phyloP scores from a whole-genome alignment of 2,888 invertebrate genomes.

The Drosophila macrospina region DNA sequence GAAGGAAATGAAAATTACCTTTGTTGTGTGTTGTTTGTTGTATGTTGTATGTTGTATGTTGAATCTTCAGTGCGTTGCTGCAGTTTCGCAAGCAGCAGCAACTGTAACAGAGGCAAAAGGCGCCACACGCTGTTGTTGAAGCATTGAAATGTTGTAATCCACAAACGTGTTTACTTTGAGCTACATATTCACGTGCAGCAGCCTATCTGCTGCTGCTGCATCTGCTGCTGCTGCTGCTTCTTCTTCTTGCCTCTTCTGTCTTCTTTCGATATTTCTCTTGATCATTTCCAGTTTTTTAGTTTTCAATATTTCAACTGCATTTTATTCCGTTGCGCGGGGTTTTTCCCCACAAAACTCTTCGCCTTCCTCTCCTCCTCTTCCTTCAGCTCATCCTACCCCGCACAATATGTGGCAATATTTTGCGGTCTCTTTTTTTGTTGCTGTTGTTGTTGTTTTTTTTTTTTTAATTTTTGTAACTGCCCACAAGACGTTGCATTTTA shows the following conservation, averaged over 20 bases:
- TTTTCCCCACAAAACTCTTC: conserved; percentile 35
- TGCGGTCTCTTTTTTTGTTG: conserved; percentile 32
- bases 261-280: conserved; percentile 1
- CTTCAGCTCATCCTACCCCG: not conserved
- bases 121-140: conserved; percentile 33
- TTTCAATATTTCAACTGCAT: conserved; percentile 49
- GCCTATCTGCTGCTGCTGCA: conserved; percentile 6
- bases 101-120: not conserved
- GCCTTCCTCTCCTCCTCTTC: not conserved
- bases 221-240: not conserved
- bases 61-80: conserved; percentile 26
- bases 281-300: conserved; percentile 23
- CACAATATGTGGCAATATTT: conserved; percentile 48
- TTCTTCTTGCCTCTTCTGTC: not conserved
- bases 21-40: conserved; percentile 12
- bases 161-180: conserved; percentile 51
- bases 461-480: conserved; percentile 27
- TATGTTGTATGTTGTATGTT: conserved; percentile 9
- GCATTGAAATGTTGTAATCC: conserved; percentile 65
- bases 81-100: conserved; percentile 50
- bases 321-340: conserved; percentile 43
- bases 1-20: conserved; percentile 64
- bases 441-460: conserved; percentile 13
- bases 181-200: conserved; percentile 44
- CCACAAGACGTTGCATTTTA: conserved; percentile 57